Percentiles rank a stretch among this genome's conserved stretches.
Conservation (phyloP, 2,888 invertebrate species). For the Craniophora ligustri region DNA sequence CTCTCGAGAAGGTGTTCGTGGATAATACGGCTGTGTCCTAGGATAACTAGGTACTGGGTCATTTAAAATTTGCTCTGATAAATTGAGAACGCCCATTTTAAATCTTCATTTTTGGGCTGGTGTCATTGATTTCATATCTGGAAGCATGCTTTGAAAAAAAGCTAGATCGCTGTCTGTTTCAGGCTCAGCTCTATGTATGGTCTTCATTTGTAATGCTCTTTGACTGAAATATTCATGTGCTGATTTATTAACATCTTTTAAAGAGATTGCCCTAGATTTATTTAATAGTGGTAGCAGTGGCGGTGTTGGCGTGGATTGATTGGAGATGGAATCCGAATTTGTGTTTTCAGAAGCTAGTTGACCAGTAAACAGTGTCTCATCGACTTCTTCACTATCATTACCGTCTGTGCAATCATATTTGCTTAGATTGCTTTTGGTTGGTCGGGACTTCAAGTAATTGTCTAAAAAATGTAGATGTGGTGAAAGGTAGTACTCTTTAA, state of each 20-base stretch:
- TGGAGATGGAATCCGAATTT: constrained; percentile 21
- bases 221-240: constrained; percentile 19
- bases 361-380: constrained; percentile 20
- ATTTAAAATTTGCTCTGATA: constrained; percentile 38
- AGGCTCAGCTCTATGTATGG: constrained; percentile 28
- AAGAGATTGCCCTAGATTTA: constrained; percentile 17
- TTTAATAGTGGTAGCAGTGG: constrained; percentile 18
- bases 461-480: constrained; percentile 33
- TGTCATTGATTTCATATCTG: constrained; percentile 36
- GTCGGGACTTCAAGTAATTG: constrained; percentile 35
- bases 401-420: constrained; percentile 24
- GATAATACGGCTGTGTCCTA: constrained; percentile 37
- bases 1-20: constrained; percentile 40
- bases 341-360: constrained; percentile 20
- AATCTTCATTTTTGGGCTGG: constrained; percentile 39
- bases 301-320: constrained; percentile 9
- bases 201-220: constrained; percentile 34
- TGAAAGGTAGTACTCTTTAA: constrained; percentile 29
- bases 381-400: constrained; percentile 25
- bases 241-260: constrained; percentile 10
- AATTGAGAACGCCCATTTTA: constrained; percentile 31
- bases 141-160: constrained; percentile 34
- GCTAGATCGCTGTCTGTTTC: constrained; percentile 33
- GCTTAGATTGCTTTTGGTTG: constrained; percentile 35
- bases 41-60: constrained; percentile 36